Evolutionary conservation across 2,113 vertebrate species (phyloP), one percentile per base, ranked within the genome.

Genomic region (Tachycineta bicolor): DNA sequence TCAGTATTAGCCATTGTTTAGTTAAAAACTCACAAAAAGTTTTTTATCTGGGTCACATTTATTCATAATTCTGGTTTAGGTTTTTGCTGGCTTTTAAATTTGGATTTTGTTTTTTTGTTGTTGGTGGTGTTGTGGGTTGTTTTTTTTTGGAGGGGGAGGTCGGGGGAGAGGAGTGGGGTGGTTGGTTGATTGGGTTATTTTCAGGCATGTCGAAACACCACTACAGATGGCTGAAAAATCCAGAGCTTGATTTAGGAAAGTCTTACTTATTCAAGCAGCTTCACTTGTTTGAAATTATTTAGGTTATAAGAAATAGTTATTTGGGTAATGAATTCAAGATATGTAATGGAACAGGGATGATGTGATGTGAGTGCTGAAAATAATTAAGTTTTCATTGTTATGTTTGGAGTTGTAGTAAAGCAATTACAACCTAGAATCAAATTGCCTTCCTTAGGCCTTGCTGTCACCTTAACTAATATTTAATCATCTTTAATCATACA

Each of bases 71-170:
- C 9, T 52, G 3, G 33, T 59, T 26, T 11, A 4, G 1, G 3
- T 1, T 20, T 71, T 31, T 24, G 7, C 22, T 34, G 6, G 0
- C 4, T n/a, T 20, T 53, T 19, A 2, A 5, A 14, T 9, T 17
- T 58, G 4, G 9, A 43, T 58, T 50, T 76, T 59, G 21, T 3
- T 59, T 58, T 18, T 8, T 43, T 60, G 18, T 43, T 60, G 18
- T 12, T 20, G 3, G 43, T 44, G 43, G 43, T 44, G 22, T 12
- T 16, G 3, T 11, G 37, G 37, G 37, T 37, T 37, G 37, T 64
- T 26, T 21, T 65, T 22, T 1, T 41, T 14, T 7, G 37, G 37
- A 9, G 37, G 37, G 37, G 37, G 37, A 8, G 37, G 37, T n/a
- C n/a, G 9, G 37, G 37, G 37, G 37, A 10, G 37, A 37, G 37